Percentiles rank a stretch among this genome's conserved stretches.
Evolutionary conservation across 64 coral and sea anemone genomes (phyloP).

Genomic region (Hydrozoanthus tunicans): DNA sequence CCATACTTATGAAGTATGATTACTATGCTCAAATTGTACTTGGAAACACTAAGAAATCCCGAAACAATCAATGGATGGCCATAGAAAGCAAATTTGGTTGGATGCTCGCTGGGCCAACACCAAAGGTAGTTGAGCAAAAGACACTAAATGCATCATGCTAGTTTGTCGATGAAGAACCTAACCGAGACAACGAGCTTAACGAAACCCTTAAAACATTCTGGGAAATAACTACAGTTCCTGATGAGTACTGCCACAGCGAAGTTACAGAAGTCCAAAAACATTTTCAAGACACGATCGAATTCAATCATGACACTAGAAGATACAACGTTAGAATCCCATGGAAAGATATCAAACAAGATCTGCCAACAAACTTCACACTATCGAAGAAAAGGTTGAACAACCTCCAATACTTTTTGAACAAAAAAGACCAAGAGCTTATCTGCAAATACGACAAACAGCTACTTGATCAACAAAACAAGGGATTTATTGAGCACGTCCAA

Average conservation of each 20-base stretch:
- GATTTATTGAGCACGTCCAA: conserved; percentile 42
- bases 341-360: conserved; percentile 62
- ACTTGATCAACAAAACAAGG: conserved; percentile 52
- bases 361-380: conserved; percentile 53
- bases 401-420: conserved; percentile 17
- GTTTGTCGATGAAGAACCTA: background rate
- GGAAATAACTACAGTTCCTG: background rate
- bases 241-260: background rate
- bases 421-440: conserved; percentile 59
- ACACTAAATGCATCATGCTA: background rate
- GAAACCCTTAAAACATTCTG: conserved; percentile 11
- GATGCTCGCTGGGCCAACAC: conserved; percentile 45
- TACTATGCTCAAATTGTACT: conserved; percentile 43
- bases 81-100: conserved; percentile 71
- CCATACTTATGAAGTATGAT: conserved; percentile 55
- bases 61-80: conserved; percentile 18
- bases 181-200: conserved; percentile 25
- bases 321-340: conserved; percentile 70
- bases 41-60: conserved; percentile 38
- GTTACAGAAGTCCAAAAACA: background rate
- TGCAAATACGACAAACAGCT: conserved; percentile 57
- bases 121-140: background rate
- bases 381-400: conserved; percentile 35
- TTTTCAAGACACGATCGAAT: background rate
- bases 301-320: background rate